Evolutionary conservation across 2,888 invertebrate species (phyloP), one percentile per base, ranked within the genome.

Genomic region (Protodeltote pygarga): DNA sequence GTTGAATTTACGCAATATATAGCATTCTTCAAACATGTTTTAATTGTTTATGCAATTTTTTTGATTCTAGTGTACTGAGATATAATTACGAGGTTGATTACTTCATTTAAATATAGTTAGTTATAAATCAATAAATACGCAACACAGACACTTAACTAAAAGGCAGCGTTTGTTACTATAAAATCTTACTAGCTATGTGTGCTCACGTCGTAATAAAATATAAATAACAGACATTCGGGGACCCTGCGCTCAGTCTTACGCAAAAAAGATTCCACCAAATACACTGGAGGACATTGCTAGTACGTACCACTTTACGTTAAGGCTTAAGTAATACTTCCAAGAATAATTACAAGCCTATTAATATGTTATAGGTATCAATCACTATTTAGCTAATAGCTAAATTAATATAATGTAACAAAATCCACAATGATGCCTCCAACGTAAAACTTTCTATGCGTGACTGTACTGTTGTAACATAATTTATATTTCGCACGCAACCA

Each of bases 181-280:
- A 74, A 74, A 76, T 57, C 78, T 80, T 84, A 82, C 54, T 52
- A 15, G 71, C 79, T 79, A 66, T 41, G 59, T 66, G 64, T 65
- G 66, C 65, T 58, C 70, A 73, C 58, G 52, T 63, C 65, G 63
- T 65, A 64, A 65, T 44, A 59, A 69, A 71, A 69, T 47, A 62
- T 58, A 66, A 59, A 63, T 65, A 66, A 66, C 61, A 55, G 44
- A 68, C 72, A 73, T 70, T 71, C 65, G 64, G 77, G 69, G 68
- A 73, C 64, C 68, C 73, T 75, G 74, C 75, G 72, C 64, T 82
- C 81, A 83, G 79, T 80, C 79, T 81, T 77, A 70, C 69, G 52
- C 63, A 55, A 48, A 24, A 31, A 49, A 53, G 40, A 46, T 49
- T 47, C 40, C 54, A 48, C 54, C 39, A 49, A 40, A 42, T 40